These are phyloP conservation scores for Poecilia latipinna DNA, from an alignment of 2,113 vertebrate genomes.

Conservation along the genomic window DNA sequence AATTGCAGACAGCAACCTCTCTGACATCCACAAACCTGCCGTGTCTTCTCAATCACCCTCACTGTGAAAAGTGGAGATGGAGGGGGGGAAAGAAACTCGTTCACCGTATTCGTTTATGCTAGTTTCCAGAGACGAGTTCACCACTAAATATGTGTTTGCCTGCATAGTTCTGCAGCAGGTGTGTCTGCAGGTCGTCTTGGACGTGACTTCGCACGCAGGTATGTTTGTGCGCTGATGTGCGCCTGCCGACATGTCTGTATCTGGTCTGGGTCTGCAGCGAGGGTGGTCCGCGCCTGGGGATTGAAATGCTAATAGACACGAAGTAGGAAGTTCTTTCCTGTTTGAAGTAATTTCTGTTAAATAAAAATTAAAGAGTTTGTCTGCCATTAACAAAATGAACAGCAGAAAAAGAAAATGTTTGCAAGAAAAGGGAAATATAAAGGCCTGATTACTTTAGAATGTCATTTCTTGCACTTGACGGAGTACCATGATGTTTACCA, in stretches of 20 bases:
- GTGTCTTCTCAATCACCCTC: slow-evolving; percentile 68
- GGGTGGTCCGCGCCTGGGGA: slow-evolving; percentile 67
- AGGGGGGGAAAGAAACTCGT: slow-evolving; percentile 50
- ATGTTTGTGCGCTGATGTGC: slow-evolving; percentile 9
- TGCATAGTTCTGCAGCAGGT: slow-evolving; percentile 21
- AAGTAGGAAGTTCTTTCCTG: slow-evolving; percentile 1
- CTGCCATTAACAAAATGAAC: neutral
- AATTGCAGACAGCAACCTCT: slow-evolving; percentile 50
- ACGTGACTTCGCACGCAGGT: slow-evolving; percentile 26
- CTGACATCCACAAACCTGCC: slow-evolving; percentile 67
- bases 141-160: slow-evolving; percentile 33
- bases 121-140: slow-evolving; percentile 14
- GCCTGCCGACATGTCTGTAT: slow-evolving; percentile 4
- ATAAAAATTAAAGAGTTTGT: neutral
- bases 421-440: no score
- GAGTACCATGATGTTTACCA: no score
- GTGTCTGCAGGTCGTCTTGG: slow-evolving; percentile 25
- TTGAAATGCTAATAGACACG: slow-evolving; percentile 19
- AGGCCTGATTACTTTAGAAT: neutral
- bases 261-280: slow-evolving; percentile 3
- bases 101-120: slow-evolving; percentile 25
- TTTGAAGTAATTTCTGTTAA: neutral
- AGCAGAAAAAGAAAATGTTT: neutral
- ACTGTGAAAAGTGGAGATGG: slow-evolving; percentile 22
- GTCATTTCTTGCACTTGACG: neutral